phyloP scores from a whole-genome alignment of 2,888 invertebrate species.

The Creontiades dilutus region DNA sequence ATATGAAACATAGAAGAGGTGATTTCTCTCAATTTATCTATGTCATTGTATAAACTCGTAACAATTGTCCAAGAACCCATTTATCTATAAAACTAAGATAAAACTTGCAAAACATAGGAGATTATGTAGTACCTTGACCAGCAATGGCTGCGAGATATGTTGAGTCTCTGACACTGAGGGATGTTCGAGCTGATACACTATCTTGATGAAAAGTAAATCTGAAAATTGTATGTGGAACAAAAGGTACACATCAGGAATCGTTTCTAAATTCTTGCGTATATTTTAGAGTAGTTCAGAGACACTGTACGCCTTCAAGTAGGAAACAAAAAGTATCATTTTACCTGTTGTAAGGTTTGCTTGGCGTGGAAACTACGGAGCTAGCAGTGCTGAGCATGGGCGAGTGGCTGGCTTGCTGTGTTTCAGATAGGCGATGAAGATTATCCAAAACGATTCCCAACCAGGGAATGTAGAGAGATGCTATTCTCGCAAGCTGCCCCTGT shows the following conservation, averaged over 20 bases:
- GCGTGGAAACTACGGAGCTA: constrained; percentile 73
- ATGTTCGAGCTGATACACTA: constrained; percentile 84
- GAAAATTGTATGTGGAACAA: constrained; percentile 58
- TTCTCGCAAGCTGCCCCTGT: constrained; percentile 87
- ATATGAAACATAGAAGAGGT: no score
- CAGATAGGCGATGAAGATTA: constrained; percentile 86
- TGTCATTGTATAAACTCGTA: no score
- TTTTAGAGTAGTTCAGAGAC: background rate
- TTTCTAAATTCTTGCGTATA: background rate
- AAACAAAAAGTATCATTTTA: background rate
- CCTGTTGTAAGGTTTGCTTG: constrained; percentile 69
- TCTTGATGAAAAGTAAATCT: constrained; percentile 87
- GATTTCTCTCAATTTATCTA: no score
- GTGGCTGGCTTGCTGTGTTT: constrained; percentile 75
- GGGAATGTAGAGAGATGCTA: constrained; percentile 94
- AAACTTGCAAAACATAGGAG: background rate
- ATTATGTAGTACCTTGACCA: constrained; percentile 80
- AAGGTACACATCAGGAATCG: background rate
- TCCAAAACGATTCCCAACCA: constrained; percentile 93
- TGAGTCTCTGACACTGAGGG: constrained; percentile 88
- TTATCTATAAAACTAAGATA: no score
- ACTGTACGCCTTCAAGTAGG: background rate
- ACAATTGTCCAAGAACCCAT: no score
- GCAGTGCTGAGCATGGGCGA: constrained; percentile 72
- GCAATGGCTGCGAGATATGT: constrained; percentile 86